Evolutionary conservation across 2,113 vertebrate species (phyloP).

Genomic region (Panthera tigris): DNA sequence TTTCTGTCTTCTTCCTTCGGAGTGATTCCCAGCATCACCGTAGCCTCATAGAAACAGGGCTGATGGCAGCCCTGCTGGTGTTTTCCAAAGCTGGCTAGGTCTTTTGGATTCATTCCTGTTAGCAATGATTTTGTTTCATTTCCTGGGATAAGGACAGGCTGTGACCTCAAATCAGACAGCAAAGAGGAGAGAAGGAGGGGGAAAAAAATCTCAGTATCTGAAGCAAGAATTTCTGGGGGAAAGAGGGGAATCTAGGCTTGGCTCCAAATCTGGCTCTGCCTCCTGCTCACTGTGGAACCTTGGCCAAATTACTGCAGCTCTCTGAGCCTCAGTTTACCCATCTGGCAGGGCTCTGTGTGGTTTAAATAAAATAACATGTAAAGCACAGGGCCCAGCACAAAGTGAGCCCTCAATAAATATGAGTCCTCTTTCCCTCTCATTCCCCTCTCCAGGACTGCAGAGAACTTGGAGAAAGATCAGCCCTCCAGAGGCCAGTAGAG

Average conservation of each 20-base stretch:
- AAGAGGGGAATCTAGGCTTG: neutral
- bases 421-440: neutral
- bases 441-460: neutral
- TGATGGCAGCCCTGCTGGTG: neutral
- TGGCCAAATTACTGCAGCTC: neutral
- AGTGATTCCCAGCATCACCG: conserved; percentile 36
- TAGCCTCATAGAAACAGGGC: neutral
- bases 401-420: neutral
- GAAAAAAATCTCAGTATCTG: neutral
- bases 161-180: conserved; percentile 43
- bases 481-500: neutral
- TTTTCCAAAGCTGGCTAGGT: conserved; percentile 52
- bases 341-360: neutral
- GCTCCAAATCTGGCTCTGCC: neutral
- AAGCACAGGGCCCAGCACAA: neutral
- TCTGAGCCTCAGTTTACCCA: conserved; percentile 4
- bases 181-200: neutral
- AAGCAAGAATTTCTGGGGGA: neutral
- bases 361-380: conserved; percentile 12
- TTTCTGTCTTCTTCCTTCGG: conserved; percentile 27
- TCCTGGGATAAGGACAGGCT: conserved; percentile 28
- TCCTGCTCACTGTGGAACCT: neutral
- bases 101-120: conserved; percentile 57
- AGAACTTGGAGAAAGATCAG: neutral
- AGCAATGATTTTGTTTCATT: conserved; percentile 29